Evolutionary conservation across 2,797 vertebrate genomes (phyloP), one percentile per base, ranked within the genome.

Genomic region (Spizella passerina): DNA sequence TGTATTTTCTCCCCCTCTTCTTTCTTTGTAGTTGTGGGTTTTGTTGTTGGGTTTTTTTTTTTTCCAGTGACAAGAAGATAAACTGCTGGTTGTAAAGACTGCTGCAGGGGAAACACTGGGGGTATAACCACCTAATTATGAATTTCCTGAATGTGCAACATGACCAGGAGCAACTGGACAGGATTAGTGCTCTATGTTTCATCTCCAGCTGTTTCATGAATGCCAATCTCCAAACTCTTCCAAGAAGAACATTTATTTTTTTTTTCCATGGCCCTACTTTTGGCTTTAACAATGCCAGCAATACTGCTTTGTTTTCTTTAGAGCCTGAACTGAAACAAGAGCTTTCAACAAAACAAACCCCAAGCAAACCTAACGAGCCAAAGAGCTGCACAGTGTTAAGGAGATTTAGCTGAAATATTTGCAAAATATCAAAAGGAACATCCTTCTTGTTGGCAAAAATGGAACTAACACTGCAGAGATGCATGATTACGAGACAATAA

Each of bases 141-240:
- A 97, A 97, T 97, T 98, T 98, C 97, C 97, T 97, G 97, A 97
- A 97, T 96, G 92, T 96, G 94, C 97, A 97, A 96, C 86, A 97
- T 78, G 66, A 97, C 94, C 91, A 94, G 93, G 88, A 97, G 95
- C 96, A 97, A 98, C 96, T 97, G 97, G 96, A 96, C 93, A 50
- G 95, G 92, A 96, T 98, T 96, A 96, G 88, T 63, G 90, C 86
- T 86, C 68, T 72, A 93, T n/a, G 88, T 88, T 97, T 97, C 88
- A 96, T 96, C 95, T 96, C 97, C 96, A 97, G 95, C 95, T 98
- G 97, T 94, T 97, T 88, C 90, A 90, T 91, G 92, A 97, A 97
- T 97, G 95, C 91, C 92, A 93, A 96, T 90, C 96, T 93, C 82
- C 68, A 96, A 95, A 86, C 79, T 83, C 92, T 90, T 96, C 78